Evolutionary conservation across 1,140 invertebrate species (phyloP).

Genomic region (Solenopsis invicta): DNA sequence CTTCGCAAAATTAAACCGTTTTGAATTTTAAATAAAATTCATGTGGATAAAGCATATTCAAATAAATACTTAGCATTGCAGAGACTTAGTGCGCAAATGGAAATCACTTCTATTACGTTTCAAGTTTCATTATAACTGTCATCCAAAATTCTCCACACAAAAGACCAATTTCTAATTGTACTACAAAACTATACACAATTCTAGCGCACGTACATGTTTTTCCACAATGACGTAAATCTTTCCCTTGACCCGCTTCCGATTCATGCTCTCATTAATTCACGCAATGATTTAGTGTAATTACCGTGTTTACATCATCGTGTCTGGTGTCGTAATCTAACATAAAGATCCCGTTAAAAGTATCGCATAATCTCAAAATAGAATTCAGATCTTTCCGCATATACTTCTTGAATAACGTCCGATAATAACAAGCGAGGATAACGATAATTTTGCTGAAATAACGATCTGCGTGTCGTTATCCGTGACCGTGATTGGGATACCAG

Average conservation of each 20-base stretch:
- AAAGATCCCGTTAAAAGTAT: slow-evolving; percentile 27
- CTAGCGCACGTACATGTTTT: slow-evolving; percentile 1
- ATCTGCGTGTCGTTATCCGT: background rate
- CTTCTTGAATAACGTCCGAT: slow-evolving; percentile 30
- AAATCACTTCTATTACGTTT: background rate
- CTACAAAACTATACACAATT: background rate
- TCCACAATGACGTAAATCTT: slow-evolving; percentile 50
- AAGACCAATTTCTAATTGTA: background rate
- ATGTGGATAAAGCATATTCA: background rate
- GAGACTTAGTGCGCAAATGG: background rate
- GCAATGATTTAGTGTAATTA: slow-evolving; percentile 51
- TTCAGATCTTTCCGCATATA: background rate
- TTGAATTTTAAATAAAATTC: background rate
- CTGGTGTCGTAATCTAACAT: slow-evolving; percentile 17
- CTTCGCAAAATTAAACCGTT: background rate
- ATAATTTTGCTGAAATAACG: slow-evolving; percentile 24
- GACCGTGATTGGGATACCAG: background rate
- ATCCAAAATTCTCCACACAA: background rate
- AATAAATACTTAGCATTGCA: background rate
- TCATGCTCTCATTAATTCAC: slow-evolving; percentile 45
- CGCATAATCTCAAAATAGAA: slow-evolving; percentile 23
- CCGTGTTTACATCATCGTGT: slow-evolving; percentile 24
- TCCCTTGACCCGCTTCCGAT: slow-evolving; percentile 44
- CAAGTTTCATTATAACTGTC: background rate
- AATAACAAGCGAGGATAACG: slow-evolving; percentile 18